A percentile compares a stretch with the other conserved stretches of the same genome.
These are phyloP conservation scores for Drosophila murphyi DNA, from an alignment of 1,140 invertebrate species.

Conservation along the genomic window DNA sequence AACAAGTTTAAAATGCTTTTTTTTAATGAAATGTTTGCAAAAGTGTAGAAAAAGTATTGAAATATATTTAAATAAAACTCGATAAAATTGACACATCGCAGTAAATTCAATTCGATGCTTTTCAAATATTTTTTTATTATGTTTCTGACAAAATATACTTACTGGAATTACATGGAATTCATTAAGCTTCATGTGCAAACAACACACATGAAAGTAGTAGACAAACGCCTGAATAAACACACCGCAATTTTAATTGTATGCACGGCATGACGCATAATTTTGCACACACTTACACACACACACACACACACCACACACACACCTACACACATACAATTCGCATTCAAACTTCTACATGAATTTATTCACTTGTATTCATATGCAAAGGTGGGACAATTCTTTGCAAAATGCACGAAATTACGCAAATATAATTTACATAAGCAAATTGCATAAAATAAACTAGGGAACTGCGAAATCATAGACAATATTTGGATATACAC, in stretches of 20 bases:
- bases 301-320: constrained; percentile 4
- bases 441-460: constrained; percentile 51
- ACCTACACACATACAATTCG: neutral
- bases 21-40: no score
- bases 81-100: no score
- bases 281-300: constrained; percentile 4
- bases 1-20: neutral
- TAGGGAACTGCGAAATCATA: constrained; percentile 21
- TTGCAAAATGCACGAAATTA: constrained; percentile 46
- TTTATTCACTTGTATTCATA: constrained; percentile 20
- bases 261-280: constrained; percentile 45
- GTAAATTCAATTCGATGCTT: no score
- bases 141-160: no score
- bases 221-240: constrained; percentile 47
- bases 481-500: neutral
- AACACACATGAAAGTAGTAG: constrained; percentile 19
- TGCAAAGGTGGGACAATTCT: constrained; percentile 34
- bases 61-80: neutral
- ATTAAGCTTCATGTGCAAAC: constrained; percentile 22
- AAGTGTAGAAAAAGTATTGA: neutral
- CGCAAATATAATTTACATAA: constrained; percentile 50
- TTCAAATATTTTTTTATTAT: no score
- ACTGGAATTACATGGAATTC: constrained; percentile 23
- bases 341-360: constrained; percentile 2
- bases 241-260: constrained; percentile 47